Conservation (phyloP, 2,797 vertebrate species). For the Bucorvus abyssinicus region DNA sequence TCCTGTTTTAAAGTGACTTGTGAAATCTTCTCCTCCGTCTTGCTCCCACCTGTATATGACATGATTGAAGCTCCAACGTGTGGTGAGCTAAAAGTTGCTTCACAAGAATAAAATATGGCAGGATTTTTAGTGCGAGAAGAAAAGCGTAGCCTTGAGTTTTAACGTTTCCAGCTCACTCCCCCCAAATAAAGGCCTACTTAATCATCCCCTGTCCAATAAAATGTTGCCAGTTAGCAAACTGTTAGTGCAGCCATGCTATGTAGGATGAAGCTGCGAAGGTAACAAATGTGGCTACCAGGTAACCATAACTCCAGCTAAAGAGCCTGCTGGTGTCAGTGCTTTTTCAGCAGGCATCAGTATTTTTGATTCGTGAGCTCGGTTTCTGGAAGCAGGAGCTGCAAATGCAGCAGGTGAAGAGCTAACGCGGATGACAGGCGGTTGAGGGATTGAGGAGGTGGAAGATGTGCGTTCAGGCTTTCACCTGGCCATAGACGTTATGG, state of each 20-base stretch:
- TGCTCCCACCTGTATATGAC: slow-evolving; percentile 62
- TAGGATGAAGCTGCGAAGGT: slow-evolving; percentile 25
- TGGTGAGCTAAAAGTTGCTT: slow-evolving; percentile 59
- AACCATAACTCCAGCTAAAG: slow-evolving; percentile 57
- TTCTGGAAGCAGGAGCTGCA: neutral
- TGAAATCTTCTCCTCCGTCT: slow-evolving; percentile 68
- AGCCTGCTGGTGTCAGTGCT: slow-evolving; percentile 20
- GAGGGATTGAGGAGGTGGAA: slow-evolving; percentile 2
- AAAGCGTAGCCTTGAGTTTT: slow-evolving; percentile 60
- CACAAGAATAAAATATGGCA: slow-evolving; percentile 51
- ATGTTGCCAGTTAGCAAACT: slow-evolving; percentile 63
- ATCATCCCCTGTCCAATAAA: slow-evolving; percentile 62
- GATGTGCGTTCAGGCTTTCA: neutral
- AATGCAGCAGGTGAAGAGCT: neutral
- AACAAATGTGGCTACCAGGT: slow-evolving; percentile 54
- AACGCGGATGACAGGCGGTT: rapidly evolving
- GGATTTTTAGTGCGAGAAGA: slow-evolving; percentile 32
- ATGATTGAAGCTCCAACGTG: slow-evolving; percentile 57
- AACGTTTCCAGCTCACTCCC: slow-evolving; percentile 60
- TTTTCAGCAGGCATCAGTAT: slow-evolving; percentile 50
- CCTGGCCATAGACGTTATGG: neutral
- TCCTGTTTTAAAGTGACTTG: slow-evolving; percentile 67
- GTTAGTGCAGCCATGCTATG: neutral
- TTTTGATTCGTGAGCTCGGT: slow-evolving; percentile 52
- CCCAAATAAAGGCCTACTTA: slow-evolving; percentile 65